Base-by-base conservation (phyloP, 2,797 vertebrate genomes). In the Malurus leucopterus region DNA sequence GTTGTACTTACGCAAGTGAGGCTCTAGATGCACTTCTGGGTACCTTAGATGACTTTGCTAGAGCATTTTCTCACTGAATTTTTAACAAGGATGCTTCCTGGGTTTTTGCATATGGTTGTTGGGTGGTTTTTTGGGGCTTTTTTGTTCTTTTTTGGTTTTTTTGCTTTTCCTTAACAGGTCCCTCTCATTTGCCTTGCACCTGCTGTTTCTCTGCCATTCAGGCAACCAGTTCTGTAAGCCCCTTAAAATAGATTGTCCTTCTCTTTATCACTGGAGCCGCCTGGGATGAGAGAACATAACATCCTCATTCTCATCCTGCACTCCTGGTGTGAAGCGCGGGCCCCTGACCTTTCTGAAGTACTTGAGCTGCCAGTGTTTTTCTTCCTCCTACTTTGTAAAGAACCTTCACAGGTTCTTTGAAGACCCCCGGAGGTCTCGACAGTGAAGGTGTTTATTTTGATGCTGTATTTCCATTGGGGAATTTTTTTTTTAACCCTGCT, bases 171-270 rank as follows among this genome's bases (percentile, higher is more conserved):
- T 64, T 75, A 89, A 16, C 85, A 81, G 24, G 61, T 84, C 53
- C 38, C 23, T 86, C 46, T 74, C 3, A 3, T 84, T 90, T 91
- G 80, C 87, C 44, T 89, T 89, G 87, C 77, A 92, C 67, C 89
- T 90, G 79, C 90, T 95, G 86, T 91, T 91, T 72, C 70, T 85
- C 63, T 91, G 53, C 86, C 84, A 61, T 88, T 92, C 57, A 90
- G 88, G 86, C 88, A 93, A 61, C n/a, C 4, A 1, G 51, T 89
- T 94, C 78, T 77, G 69, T 88, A 86, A 91, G 75, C 34, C 81
- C 62, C 90, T 95, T 94, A 94, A 93, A 94, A 93, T 93, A 95
- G 93, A 64, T 64, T 73, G 89, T 91, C 79, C 86, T 94, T 89
- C 59, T 90, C 81, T 93, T 64, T 92, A 73, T 90, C 57, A 10